Percentiles rank a stretch among this genome's conserved stretches.
phyloP scores from a whole-genome alignment of 1,140 invertebrate species.

The Euura lappo region DNA sequence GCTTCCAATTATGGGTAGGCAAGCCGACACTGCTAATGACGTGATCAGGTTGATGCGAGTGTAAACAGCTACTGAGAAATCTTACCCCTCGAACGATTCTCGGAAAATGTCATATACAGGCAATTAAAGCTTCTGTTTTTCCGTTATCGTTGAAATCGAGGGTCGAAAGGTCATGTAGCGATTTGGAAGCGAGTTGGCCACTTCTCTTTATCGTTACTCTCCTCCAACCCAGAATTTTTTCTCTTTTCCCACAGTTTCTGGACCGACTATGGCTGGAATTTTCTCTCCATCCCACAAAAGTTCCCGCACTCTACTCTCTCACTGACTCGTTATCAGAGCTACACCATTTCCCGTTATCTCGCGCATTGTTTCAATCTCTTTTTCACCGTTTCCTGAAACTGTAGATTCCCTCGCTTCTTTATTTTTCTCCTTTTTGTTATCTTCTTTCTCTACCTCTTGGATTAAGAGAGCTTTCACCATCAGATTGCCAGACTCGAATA shows the following conservation, averaged over 20 bases:
- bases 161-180: too few species aligned
- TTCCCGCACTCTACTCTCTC: neutral
- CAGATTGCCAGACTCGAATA: neutral
- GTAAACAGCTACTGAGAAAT: too few species aligned
- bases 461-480: neutral
- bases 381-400: neutral
- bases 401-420: neutral
- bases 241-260: neutral
- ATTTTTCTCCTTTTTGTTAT: neutral
- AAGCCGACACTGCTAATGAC: too few species aligned
- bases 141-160: too few species aligned
- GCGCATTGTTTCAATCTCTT: conserved; percentile 7
- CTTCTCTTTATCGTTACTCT: neutral
- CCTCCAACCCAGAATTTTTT: neutral
- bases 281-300: neutral
- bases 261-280: neutral
- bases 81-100: too few species aligned
- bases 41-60: too few species aligned
- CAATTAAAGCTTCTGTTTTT: too few species aligned
- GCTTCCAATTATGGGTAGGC: too few species aligned
- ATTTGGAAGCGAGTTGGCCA: too few species aligned
- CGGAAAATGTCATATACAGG: too few species aligned
- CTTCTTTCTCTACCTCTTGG: neutral
- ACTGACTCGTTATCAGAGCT: neutral
- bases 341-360: neutral